phyloP scores from a whole-genome alignment of 2,888 invertebrate genomes.

The Hirtodrosophila duncani region DNA sequence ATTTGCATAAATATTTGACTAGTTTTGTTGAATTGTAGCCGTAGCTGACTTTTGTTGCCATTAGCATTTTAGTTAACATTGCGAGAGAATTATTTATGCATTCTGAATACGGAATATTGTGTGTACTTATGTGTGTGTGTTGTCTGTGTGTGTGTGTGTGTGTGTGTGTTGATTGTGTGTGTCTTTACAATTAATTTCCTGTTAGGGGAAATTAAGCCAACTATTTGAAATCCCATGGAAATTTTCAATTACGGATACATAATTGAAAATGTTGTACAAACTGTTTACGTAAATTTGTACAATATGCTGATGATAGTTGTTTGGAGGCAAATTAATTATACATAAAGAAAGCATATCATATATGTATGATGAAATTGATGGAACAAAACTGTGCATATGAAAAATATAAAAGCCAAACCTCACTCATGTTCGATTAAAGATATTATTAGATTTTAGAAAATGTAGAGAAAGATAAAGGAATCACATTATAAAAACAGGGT shows the following conservation, averaged over 20 bases:
- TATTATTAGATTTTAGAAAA: no score
- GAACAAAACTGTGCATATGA: no score
- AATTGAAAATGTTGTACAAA: conserved; percentile 33
- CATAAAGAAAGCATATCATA: conserved; percentile 12
- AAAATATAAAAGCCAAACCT: no score
- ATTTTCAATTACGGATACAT: conserved; percentile 42
- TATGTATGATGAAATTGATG: conserved; percentile 1
- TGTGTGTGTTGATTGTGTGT: no score
- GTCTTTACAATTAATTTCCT: conserved; percentile 64
- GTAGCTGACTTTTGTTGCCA: neutral
- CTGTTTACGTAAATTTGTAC: conserved; percentile 4
- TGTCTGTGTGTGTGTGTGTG: no score
- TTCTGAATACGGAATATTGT: conserved; percentile 6
- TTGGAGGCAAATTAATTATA: no score
- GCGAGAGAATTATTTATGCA: conserved; percentile 19
- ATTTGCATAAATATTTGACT: conserved; percentile 30
- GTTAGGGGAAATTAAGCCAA: conserved; percentile 40
- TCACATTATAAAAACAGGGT: no score
- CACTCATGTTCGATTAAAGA: no score
- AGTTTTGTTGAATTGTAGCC: conserved; percentile 3
- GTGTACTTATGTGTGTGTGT: no score
- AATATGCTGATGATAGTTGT: neutral
- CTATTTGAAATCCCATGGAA: conserved; percentile 19
- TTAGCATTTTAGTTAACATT: conserved; percentile 17
- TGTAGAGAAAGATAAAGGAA: no score